phyloP scores from a whole-genome alignment of 2,113 vertebrate genomes.

The Empidonax alnorum region DNA sequence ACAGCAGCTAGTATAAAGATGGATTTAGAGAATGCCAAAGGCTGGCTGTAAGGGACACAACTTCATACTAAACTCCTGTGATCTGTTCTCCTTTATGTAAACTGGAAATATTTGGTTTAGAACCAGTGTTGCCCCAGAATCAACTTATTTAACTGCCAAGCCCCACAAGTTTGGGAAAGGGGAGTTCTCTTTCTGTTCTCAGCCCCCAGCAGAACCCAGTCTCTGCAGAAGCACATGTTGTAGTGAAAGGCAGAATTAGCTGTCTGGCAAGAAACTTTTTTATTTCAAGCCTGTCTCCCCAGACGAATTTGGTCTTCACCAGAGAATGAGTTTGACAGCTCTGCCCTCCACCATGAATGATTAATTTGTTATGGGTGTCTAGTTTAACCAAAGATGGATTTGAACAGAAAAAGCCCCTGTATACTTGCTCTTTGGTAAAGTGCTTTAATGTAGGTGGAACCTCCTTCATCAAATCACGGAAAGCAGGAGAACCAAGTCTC shows the following conservation, averaged over 20 bases:
- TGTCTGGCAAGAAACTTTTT: constrained; percentile 55
- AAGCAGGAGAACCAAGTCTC: constrained; percentile 13
- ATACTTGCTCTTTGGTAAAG: constrained; percentile 41
- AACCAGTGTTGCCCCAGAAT: background rate
- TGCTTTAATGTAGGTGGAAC: constrained; percentile 47
- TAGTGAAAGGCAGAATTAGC: background rate
- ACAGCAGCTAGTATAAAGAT: background rate
- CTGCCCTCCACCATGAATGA: constrained; percentile 57
- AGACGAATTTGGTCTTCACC: constrained; percentile 53
- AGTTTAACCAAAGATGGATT: constrained; percentile 61
- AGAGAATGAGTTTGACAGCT: constrained; percentile 66
- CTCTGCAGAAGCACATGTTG: background rate
- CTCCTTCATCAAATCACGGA: constrained; percentile 3
- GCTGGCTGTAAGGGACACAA: background rate
- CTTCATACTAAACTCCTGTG: background rate
- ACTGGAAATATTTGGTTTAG: constrained; percentile 21
- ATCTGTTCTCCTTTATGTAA: background rate
- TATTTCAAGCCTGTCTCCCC: constrained; percentile 29
- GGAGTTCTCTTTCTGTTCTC: background rate
- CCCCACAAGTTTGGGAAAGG: background rate
- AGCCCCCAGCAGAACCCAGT: background rate
- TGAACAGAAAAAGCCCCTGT: constrained; percentile 43
- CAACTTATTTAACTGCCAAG: background rate
- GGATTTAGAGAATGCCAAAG: background rate
- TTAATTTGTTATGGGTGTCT: constrained; percentile 65